These are phyloP conservation scores for Neoascia interrupta DNA, from an alignment of 2,888 invertebrate species.

Conservation along the genomic window DNA sequence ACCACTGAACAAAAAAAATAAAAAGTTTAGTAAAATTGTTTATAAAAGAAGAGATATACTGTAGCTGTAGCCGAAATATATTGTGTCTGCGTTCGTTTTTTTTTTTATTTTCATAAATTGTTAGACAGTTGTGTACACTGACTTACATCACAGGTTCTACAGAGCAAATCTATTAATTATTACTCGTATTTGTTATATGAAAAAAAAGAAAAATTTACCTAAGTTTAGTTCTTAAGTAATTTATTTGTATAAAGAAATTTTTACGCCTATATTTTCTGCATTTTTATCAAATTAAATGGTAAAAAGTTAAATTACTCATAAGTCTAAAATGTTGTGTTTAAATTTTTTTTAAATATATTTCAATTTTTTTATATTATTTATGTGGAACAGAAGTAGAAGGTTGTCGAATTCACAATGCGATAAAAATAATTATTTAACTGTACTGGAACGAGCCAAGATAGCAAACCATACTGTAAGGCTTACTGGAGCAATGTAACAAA, in stretches of 20 bases:
- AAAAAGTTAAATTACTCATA: slow-evolving; percentile 29
- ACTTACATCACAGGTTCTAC: slow-evolving; percentile 63
- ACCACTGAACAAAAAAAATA: slow-evolving; percentile 27
- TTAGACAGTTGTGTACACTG: slow-evolving; percentile 41
- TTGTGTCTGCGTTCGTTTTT: background rate
- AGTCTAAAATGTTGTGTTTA: background rate
- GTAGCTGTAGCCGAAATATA: too few species aligned
- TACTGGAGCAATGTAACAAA: too few species aligned
- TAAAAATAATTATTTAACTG: too few species aligned
- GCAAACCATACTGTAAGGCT: too few species aligned
- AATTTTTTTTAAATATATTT: too few species aligned
- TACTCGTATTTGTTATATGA: slow-evolving; percentile 34
- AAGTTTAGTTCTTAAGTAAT: slow-evolving; percentile 55
- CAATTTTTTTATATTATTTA: too few species aligned
- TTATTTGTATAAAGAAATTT: slow-evolving; percentile 64
- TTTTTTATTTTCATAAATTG: background rate
- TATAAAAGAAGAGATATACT: slow-evolving; percentile 36
- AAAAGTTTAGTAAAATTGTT: slow-evolving; percentile 8
- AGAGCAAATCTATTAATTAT: slow-evolving; percentile 36
- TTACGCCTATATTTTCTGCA: slow-evolving; percentile 47
- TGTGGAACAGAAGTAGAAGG: too few species aligned
- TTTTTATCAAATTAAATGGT: slow-evolving; percentile 42
- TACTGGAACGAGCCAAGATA: too few species aligned
- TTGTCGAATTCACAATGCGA: too few species aligned
- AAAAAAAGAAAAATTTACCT: background rate